These are phyloP conservation scores for Dendrolimus kikuchii DNA, from an alignment of 1,140 invertebrate species.

Conservation along the genomic window DNA sequence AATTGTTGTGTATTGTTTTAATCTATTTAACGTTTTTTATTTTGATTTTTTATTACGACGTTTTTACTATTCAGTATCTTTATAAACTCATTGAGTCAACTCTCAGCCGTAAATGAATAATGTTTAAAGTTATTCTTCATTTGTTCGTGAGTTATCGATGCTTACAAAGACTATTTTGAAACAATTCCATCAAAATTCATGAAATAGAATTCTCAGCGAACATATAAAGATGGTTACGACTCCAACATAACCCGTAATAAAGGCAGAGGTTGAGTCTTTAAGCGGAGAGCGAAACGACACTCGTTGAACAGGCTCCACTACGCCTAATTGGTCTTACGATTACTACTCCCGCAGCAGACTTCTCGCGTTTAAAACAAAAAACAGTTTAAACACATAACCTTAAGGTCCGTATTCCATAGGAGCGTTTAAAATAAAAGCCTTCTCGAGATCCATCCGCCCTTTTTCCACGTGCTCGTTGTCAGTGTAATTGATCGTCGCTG, in stretches of 20 bases:
- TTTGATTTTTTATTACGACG: no score
- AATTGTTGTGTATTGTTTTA: no score
- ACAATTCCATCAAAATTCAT: not conserved
- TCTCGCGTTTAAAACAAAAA: slow-evolving; percentile 16
- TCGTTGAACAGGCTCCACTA: slow-evolving; percentile 14
- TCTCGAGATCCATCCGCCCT: slow-evolving; percentile 22
- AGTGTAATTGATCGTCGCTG: slow-evolving; percentile 61
- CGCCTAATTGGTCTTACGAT: slow-evolving; percentile 27
- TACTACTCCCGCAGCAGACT: slow-evolving; percentile 12
- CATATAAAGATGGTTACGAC: slow-evolving; percentile 13
- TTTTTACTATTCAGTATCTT: no score
- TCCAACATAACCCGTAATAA: slow-evolving; percentile 17
- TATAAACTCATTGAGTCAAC: no score
- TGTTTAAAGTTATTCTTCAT: no score
- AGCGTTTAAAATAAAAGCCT: slow-evolving; percentile 18
- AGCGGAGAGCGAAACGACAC: slow-evolving; percentile 17
- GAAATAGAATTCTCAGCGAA: slow-evolving; percentile 1
- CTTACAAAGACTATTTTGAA: no score
- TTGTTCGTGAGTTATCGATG: no score
- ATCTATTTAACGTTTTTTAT: no score
- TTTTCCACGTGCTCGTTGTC: slow-evolving; percentile 54
- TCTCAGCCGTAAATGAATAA: no score
- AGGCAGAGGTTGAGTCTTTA: slow-evolving; percentile 20
- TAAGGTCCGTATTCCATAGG: slow-evolving; percentile 17
- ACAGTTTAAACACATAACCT: slow-evolving; percentile 15